A percentile compares a stretch with the other conserved stretches of the same genome.
Evolutionary conservation across 2,888 invertebrate species (phyloP).

Genomic region (Caenorhabditis sp.): DNA sequence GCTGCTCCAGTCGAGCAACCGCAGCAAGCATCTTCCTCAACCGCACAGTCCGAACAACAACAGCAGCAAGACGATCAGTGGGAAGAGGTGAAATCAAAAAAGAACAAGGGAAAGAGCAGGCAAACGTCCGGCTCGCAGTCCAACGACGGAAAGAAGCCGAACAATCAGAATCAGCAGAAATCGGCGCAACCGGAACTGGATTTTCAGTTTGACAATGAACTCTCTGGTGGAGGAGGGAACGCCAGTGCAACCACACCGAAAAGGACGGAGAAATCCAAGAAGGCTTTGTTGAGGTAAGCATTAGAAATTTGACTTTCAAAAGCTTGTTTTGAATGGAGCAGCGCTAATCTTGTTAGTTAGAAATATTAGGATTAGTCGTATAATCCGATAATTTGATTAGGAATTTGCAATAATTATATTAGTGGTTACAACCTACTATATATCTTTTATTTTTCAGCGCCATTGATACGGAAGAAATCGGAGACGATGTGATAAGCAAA

Average conservation of each 20-base stretch:
- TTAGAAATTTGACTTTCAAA: too few species aligned
- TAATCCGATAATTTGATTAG: constrained; percentile 3
- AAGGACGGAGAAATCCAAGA: constrained; percentile 65
- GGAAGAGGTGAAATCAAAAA: constrained; percentile 74
- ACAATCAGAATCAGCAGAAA: constrained; percentile 13
- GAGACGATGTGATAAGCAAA: constrained; percentile 81
- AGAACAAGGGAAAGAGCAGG: constrained; percentile 68
- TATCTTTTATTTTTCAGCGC: constrained; percentile 64
- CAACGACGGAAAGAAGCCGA: constrained; percentile 18
- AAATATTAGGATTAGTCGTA: too few species aligned
- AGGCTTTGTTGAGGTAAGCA: constrained; percentile 44
- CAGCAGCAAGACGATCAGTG: constrained; percentile 55
- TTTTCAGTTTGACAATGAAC: constrained; percentile 97
- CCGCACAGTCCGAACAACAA: neutral
- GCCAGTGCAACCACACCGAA: constrained; percentile 52
- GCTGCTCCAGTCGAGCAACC: constrained; percentile 21
- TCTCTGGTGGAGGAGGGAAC: constrained; percentile 84
- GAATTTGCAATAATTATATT: neutral
- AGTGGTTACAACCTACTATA: too few species aligned
- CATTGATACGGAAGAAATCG: constrained; percentile 85
- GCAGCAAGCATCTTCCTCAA: constrained; percentile 33
- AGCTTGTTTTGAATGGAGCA: too few species aligned
- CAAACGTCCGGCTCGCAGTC: constrained; percentile 42
- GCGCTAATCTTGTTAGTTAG: too few species aligned
- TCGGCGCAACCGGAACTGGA: constrained; percentile 86